phyloP scores from a whole-genome alignment of 2,797 vertebrate species.

The Delichon dasypus region DNA sequence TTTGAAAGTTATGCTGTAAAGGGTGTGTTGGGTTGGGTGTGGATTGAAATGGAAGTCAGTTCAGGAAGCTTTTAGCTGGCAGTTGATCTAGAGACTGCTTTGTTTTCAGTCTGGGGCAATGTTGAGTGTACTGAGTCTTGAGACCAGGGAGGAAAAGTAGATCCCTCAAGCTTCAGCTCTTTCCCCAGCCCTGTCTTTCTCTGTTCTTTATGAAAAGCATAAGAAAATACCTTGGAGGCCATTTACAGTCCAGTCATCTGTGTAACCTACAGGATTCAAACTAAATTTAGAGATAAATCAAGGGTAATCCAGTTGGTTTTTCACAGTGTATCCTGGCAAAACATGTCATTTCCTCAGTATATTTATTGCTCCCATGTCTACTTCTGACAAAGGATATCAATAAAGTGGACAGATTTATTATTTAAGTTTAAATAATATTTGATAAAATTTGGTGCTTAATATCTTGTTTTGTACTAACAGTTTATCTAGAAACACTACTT shows the following conservation, averaged over 20 bases:
- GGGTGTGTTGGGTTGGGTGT: not conserved
- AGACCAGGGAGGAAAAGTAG: not conserved
- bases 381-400: not conserved
- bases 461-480: not conserved
- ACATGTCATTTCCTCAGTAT: not conserved
- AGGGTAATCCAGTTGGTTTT: not conserved
- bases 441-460: not conserved
- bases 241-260: not conserved
- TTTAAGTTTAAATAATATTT: not conserved
- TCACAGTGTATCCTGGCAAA: not conserved
- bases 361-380: not conserved
- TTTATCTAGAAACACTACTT: not conserved
- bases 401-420: not conserved
- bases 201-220: not conserved
- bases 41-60: not conserved
- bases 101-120: not conserved
- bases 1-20: not conserved
- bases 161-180: not conserved
- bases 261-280: not conserved
- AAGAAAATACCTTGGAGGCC: not conserved
- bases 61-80: not conserved
- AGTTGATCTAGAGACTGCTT: not conserved
- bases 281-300: not conserved
- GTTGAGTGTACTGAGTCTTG: not conserved
- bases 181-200: not conserved